Evolutionary conservation across 2,797 vertebrate species (phyloP), one percentile per base, ranked within the genome.

Genomic region (Pagetopsis macropterus): DNA sequence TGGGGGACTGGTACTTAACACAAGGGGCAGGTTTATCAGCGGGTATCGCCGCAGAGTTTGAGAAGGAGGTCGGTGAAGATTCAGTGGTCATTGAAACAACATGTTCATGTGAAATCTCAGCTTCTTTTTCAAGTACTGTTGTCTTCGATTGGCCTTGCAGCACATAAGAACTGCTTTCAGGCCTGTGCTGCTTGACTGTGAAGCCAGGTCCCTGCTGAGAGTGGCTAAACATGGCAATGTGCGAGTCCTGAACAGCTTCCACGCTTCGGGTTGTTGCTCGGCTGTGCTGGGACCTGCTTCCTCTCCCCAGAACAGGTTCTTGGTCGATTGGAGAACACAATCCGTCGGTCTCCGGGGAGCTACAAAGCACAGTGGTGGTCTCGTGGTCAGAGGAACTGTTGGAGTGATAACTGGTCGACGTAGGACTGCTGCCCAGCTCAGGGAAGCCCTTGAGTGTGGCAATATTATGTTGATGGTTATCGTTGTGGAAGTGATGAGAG

Each of bases 371-470:
- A 16, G 82, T 17, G 1, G 72, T 70, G 33, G 76, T 84, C 57
- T 91, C 87, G 1, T 85, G 91, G 71, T 89, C 88, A 16, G 88
- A 90, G 3, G 84, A 88, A 57, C 83, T 84, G 82, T 81, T 91
- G 0, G 84, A 89, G 76, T 87, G 85, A 71, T 62, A 87, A 75
- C 75, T 76, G 67, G 73, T 70, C 0, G 89, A 88, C 0, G 89
- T 87, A 0, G 88, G 92, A 69, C 93, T 92, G 63, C 88, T 92
- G 43, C 88, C 91, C 66, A 93, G 75, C 78, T 89, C 91, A 2
- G 93, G 90, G 59, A 92, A 93, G 52, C 27, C 71, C 61, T 91
- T 91, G 16, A 81, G 62, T 17, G 21, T 49, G 21, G 86, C 65
- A 0, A 68, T 59, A 61, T 58, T 79, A n/a, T 66, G 76, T 44